A percentile compares a stretch with the other conserved stretches of the same genome.
Conservation (phyloP, 1,140 invertebrate genomes). For the Paraescarpia echinospica region DNA sequence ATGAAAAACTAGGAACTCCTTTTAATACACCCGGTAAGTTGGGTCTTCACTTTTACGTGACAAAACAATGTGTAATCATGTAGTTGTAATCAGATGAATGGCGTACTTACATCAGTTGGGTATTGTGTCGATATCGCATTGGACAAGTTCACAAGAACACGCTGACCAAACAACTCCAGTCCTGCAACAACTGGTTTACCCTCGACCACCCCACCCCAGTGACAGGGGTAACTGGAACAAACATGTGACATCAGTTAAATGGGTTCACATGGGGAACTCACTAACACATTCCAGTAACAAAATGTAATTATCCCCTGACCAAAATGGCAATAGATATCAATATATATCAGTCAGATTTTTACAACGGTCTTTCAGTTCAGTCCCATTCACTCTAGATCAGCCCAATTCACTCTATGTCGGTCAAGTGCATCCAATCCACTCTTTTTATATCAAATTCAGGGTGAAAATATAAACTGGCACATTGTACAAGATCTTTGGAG, state of each 20-base stretch:
- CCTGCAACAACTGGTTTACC: constrained; percentile 51
- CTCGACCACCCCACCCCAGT: constrained; percentile 55
- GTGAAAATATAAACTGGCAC: no score
- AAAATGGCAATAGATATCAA: background rate
- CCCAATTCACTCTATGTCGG: no score
- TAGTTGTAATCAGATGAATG: background rate
- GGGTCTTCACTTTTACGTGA: background rate
- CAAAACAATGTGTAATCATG: background rate
- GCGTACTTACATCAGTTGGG: constrained; percentile 42
- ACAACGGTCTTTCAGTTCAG: no score
- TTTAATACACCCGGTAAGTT: background rate
- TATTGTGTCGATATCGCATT: constrained; percentile 50
- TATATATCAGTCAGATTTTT: no score
- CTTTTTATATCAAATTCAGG: no score
- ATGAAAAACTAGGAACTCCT: no score
- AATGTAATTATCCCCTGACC: background rate
- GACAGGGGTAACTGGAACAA: constrained; percentile 56
- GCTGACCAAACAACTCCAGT: constrained; percentile 56
- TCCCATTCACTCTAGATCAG: no score
- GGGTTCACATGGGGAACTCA: background rate
- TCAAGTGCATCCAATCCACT: no score
- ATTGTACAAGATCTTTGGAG: no score
- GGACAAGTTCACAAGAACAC: constrained; percentile 56
- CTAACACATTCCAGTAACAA: background rate
- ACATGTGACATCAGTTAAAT: background rate